Evolutionary conservation across 2,888 invertebrate species (phyloP), one percentile per base, ranked within the genome.

Genomic region (Tineola bisselliella): DNA sequence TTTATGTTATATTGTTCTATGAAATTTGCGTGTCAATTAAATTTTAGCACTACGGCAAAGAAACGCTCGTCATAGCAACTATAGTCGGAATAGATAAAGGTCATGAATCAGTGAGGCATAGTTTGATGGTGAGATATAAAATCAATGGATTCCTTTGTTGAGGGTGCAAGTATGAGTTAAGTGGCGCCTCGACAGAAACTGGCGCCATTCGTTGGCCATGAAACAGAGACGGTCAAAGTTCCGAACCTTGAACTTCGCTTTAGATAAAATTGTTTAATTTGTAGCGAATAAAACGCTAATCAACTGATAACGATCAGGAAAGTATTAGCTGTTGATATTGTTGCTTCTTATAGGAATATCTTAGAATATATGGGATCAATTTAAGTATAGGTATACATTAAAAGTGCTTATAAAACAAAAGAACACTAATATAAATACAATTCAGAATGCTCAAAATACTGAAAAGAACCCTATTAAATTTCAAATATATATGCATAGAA

Each of bases 211-310:
- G 64, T 62, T 67, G 80, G 67, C 84, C 82, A 70, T 82, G 81
- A 81, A 75, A 72, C 74, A 70, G 69, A 71, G 67, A 72, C 76
- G 79, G 77, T 77, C 78, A 79, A 75, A 79, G 77, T 74, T 75
- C 79, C 73, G 71, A 65, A 70, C 69, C 73, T 69, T 76, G 79
- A 80, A 81, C 82, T 77, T 73, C 73, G 74, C 72, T 38, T 38
- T 38, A 38, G 38, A 38, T 38, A 38, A 38, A 38, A 38, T 38
- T 38, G 38, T 12, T 38, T n/a, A 38, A 38, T 38, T 38, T 38
- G 38, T 38, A 38, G n/a, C 38, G 2, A 38, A 3, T 38, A 10
- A 25, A 25, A 25, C 25, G 25, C 25, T 25, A 25, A 25, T 25
- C 25, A 25, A 6, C 6, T 25, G 25, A 25, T 25, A 25, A 25